Conservation (phyloP, 2,888 invertebrate genomes). For the Globia sparganii region DNA sequence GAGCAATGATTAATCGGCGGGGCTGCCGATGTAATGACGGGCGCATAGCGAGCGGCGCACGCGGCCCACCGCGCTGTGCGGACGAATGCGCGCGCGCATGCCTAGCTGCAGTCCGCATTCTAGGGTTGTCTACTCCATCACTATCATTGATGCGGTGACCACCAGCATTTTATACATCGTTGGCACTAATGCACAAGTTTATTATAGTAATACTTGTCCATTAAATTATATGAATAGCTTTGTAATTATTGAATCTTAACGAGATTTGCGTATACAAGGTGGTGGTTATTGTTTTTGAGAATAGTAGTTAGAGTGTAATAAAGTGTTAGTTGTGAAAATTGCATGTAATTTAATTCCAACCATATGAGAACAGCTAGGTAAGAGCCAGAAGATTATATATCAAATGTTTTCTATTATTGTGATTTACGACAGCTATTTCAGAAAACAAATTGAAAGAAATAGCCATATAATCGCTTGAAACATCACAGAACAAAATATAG, state of each 20-base stretch:
- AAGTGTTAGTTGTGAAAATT: conserved; percentile 47
- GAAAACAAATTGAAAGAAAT: conserved; percentile 58
- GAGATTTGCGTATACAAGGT: conserved; percentile 37
- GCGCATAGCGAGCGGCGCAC: conserved; percentile 64
- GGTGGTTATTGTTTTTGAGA: conserved; percentile 43
- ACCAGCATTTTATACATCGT: conserved; percentile 42
- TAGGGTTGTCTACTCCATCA: conserved; percentile 49
- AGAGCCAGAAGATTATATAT: conserved; percentile 17
- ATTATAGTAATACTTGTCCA: conserved; percentile 35
- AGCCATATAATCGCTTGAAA: conserved; percentile 37
- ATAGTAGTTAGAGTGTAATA: conserved; percentile 44
- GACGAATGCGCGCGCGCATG: conserved; percentile 42
- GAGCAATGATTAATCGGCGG: conserved; percentile 87
- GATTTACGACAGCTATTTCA: conserved; percentile 44
- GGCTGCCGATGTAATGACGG: conserved; percentile 86
- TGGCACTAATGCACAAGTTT: conserved; percentile 34
- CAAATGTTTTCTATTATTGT: conserved; percentile 31
- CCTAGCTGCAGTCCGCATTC: conserved; percentile 38
- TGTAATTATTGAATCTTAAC: conserved; percentile 22
- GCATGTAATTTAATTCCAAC: conserved; percentile 34
- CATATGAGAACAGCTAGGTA: conserved; percentile 27
- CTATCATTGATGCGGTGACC: conserved; percentile 39
- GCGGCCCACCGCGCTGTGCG: conserved; percentile 50
- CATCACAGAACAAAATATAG: conserved; percentile 51
- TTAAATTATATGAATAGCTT: conserved; percentile 13